phyloP scores from a whole-genome alignment of 2,888 invertebrate genomes.

The Drosophila ustulata region DNA sequence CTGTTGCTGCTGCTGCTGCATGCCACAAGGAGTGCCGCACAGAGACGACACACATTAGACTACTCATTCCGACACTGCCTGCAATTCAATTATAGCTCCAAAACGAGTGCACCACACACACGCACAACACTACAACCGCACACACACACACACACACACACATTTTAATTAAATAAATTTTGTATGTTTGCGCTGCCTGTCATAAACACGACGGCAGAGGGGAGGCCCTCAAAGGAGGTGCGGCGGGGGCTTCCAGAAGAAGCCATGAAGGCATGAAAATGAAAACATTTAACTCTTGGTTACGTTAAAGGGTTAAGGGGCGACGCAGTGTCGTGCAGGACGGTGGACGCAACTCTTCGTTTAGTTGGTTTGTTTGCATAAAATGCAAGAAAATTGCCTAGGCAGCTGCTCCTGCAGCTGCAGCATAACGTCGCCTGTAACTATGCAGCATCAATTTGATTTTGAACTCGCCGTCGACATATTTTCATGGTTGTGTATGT shows the following conservation, averaged over 20 bases:
- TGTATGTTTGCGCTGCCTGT: conserved; percentile 62
- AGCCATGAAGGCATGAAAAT: conserved; percentile 64
- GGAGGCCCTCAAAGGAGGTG: neutral
- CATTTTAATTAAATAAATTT: conserved; percentile 77
- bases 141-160: conserved; percentile 26
- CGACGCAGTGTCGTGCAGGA: neutral
- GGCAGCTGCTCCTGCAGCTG: conserved; percentile 24
- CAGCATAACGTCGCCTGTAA: conserved; percentile 15
- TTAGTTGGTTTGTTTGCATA: conserved; percentile 63
- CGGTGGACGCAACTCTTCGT: conserved; percentile 15
- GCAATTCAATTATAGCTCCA: conserved; percentile 71
- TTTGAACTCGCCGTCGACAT: conserved; percentile 57
- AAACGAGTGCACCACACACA: conserved; percentile 40
- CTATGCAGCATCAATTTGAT: conserved; percentile 55
- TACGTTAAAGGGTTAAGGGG: conserved; percentile 38
- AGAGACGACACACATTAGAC: conserved; percentile 33
- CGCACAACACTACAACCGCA: conserved; percentile 21
- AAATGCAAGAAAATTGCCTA: conserved; percentile 70
- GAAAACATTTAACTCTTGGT: conserved; percentile 73
- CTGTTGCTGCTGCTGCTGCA: neutral
- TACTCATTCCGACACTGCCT: conserved; percentile 44
- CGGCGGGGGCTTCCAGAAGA: conserved; percentile 13
- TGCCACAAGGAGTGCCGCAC: conserved; percentile 11
- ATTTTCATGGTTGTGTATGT: conserved; percentile 33
- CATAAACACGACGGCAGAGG: conserved; percentile 61